Percentiles rank a stretch among this genome's conserved stretches.
Conservation (phyloP, 2,797 vertebrate genomes). For the Poecilia velifera region DNA sequence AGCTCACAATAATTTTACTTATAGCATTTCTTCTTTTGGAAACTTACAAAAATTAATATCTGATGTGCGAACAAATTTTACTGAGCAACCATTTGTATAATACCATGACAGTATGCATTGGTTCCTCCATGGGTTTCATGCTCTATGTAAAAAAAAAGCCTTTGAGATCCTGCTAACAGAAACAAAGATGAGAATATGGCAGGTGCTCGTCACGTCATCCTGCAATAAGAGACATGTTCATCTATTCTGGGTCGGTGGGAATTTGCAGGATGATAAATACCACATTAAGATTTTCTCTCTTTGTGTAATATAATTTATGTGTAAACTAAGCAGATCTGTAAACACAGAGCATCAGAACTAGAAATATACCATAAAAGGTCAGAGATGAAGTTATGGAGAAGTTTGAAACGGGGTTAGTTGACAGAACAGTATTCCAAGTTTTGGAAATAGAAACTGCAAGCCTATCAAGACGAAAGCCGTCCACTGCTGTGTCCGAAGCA, state of each 20-base stretch:
- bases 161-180: no score
- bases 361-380: neutral
- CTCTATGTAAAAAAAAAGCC: neutral
- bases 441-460: neutral
- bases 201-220: neutral
- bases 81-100: neutral
- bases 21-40: neutral
- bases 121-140: neutral
- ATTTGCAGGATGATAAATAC: neutral
- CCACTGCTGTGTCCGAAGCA: neutral
- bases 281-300: neutral
- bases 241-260: neutral
- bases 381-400: neutral
- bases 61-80: neutral
- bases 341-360: neutral
- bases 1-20: neutral
- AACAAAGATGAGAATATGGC: neutral
- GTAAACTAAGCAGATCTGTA: neutral
- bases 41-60: neutral
- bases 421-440: neutral
- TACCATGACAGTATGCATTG: neutral
- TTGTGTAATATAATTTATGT: neutral
- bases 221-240: neutral
- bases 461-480: neutral
- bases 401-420: neutral